Percentiles rank a stretch among this genome's conserved stretches.
Evolutionary conservation across 2,113 vertebrate genomes (phyloP).

Genomic region (Pollimyrus isidori): DNA sequence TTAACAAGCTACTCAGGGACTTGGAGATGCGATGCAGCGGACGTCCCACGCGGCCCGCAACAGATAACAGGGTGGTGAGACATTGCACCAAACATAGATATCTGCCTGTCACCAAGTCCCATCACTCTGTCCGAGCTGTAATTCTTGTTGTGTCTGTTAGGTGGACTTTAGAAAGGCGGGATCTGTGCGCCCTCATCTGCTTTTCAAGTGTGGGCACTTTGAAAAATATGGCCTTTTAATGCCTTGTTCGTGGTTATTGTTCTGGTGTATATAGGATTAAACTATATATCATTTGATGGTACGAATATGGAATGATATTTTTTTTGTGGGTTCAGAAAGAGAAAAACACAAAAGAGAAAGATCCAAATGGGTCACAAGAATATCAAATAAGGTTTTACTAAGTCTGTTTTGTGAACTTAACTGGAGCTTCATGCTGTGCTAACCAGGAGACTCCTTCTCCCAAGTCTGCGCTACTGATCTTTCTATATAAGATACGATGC

Average conservation of each 20-base stretch:
- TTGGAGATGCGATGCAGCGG: not conserved
- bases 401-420: not conserved
- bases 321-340: not conserved
- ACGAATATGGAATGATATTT: not conserved
- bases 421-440: not conserved
- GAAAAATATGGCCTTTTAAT: not conserved
- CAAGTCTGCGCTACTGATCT: not conserved
- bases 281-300: not conserved
- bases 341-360: not conserved
- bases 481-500: not conserved
- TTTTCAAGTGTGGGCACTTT: not conserved
- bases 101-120: not conserved
- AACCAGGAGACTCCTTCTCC: not conserved
- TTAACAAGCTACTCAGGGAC: constrained; percentile 53
- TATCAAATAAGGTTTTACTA: not conserved
- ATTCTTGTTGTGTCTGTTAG: not conserved
- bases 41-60: not conserved
- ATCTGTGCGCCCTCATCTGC: not conserved
- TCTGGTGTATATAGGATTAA: not conserved
- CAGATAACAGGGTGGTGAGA: not conserved
- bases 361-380: not conserved
- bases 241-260: not conserved
- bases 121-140: not conserved
- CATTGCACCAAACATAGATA: not conserved
- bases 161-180: not conserved